A percentile compares a stretch with the other conserved stretches of the same genome.
Conservation (phyloP, 2,797 vertebrate species). For the Crotalus adamanteus region DNA sequence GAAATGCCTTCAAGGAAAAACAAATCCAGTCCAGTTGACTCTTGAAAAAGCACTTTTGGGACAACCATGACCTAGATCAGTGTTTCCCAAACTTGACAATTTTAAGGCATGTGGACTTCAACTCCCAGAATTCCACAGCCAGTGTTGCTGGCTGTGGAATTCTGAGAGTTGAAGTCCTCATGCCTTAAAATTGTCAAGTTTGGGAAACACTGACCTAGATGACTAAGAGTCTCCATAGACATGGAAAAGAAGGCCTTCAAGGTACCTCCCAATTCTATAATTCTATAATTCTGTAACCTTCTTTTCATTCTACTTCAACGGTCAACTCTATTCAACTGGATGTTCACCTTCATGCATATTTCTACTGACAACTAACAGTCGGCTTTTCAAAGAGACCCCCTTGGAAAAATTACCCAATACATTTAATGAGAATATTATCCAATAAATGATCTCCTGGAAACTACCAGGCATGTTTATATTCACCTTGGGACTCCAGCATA, state of each 20-base stretch:
- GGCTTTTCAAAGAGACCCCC: constrained; percentile 28
- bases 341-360: background rate
- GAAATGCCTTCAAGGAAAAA: no score
- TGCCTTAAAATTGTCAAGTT: no score
- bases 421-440: constrained; percentile 47
- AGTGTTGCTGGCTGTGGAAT: no score
- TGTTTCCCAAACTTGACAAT: no score
- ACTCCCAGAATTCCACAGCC: no score
- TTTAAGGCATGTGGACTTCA: no score
- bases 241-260: background rate
- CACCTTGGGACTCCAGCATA: constrained; percentile 29
- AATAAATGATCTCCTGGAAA: constrained; percentile 32
- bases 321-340: background rate
- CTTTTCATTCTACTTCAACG: background rate
- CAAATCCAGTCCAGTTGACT: no score
- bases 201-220: no score
- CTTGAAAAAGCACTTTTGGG: no score
- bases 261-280: background rate
- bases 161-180: no score
- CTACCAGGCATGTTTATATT: constrained; percentile 23
- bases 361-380: background rate
- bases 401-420: constrained; percentile 33
- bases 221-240: no score
- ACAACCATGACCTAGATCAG: no score
- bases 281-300: background rate